Conservation (phyloP, 1,140 invertebrate species). For the Phthorimaea operculella region DNA sequence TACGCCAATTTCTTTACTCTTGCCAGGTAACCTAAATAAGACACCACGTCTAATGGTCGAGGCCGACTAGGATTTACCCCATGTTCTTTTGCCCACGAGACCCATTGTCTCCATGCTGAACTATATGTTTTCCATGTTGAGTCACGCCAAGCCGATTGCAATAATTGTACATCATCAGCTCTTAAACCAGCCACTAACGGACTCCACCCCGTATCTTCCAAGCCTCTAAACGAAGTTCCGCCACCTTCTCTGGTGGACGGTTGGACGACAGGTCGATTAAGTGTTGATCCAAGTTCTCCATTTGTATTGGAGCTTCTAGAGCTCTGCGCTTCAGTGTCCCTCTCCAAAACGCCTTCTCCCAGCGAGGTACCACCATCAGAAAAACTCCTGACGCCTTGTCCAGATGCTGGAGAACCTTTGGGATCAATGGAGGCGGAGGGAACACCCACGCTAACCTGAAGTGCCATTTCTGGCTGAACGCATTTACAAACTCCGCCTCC, state of each 20-base stretch:
- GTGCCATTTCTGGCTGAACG: conserved; percentile 12
- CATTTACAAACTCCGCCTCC: conserved; percentile 13
- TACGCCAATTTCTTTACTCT: neutral
- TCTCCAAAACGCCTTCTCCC: neutral
- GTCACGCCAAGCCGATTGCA: neutral
- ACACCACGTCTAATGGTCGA: neutral
- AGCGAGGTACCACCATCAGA: neutral
- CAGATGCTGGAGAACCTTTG: neutral
- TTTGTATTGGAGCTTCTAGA: neutral
- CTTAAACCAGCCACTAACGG: neutral
- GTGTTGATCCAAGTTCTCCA: neutral
- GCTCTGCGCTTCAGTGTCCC: neutral
- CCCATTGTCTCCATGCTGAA: neutral
- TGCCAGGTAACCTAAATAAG: neutral
- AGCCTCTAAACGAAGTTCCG: too few species aligned
- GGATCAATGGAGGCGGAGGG: neutral
- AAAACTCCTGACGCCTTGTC: neutral
- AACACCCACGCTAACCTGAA: neutral
- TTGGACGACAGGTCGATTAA: neutral
- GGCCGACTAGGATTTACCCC: neutral
- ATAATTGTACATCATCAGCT: neutral
- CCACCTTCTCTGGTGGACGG: too few species aligned
- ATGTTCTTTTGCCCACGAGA: neutral
- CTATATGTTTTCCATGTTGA: neutral
- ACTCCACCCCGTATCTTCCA: neutral